Base-by-base conservation (phyloP, 2,888 invertebrate genomes). In the Dolichomitus sp. region DNA sequence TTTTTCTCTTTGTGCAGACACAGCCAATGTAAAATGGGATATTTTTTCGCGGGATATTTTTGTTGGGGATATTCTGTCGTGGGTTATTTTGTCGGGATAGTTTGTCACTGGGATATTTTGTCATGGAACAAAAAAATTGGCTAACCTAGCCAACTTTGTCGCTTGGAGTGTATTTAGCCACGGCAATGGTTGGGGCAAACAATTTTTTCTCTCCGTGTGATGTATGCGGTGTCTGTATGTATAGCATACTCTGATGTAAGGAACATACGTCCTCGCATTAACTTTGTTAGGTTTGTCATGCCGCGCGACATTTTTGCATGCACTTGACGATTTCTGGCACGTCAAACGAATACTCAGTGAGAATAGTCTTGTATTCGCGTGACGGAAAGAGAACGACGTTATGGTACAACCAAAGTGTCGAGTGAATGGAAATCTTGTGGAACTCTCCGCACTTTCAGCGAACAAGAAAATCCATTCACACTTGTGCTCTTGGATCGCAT, bases 401-500 rank as follows among this genome's bases (percentile, higher is more conserved):
- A 30, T 50, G 30, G n/a, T 33, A 48, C 37, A 33, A 40, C 54
- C 23, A 78, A 79, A 61, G 27, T 50, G 30, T 65, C 63, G 73
- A 3, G 76, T 86, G 83, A 88, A 88, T 90, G 90, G 88, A 88
- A 90, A 89, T 88, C 87, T 88, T 86, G 87, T 87, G 88, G 87
- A 87, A 87, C 87, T 88, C 87, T 85, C 83, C 83, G 86, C 82
- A 81, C 87, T 89, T 90, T 89, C 86, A 84, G 87, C 48, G 85
- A 85, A 88, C 88, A 88, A 68, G 89, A 90, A 91, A 91, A 89
- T 90, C 90, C 89, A 90, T 91, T 91, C 88, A 88, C 89, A 89
- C 89, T 70, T 90, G 84, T 81, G 80, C 69, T 86, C 84, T 69
- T 84, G 52, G 30, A 9, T 45, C 50, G 48, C 45, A 57, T 76